phyloP scores from a whole-genome alignment of 2,113 vertebrate species.

The Heptranchias perlo region DNA sequence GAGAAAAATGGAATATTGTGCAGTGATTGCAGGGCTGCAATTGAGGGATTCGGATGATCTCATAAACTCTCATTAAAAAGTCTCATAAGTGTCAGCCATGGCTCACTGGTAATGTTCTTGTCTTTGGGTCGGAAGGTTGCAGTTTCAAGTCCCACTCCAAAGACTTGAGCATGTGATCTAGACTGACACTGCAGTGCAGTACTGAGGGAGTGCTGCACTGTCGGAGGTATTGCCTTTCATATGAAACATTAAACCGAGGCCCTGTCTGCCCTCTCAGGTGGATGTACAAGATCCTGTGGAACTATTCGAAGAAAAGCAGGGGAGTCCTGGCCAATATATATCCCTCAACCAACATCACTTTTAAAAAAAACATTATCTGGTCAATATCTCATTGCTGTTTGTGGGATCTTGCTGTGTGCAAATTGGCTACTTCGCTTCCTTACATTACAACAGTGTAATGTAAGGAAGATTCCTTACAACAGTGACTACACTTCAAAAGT shows the following conservation, averaged over 20 bases:
- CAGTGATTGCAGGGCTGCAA: neutral
- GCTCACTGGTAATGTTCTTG: neutral
- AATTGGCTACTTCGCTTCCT: too few species aligned
- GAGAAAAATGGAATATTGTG: neutral
- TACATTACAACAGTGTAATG: too few species aligned
- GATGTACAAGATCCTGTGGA: neutral
- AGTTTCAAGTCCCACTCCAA: neutral
- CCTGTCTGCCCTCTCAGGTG: neutral
- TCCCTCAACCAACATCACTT: too few species aligned
- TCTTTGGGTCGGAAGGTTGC: neutral
- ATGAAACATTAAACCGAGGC: neutral
- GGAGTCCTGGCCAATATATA: too few species aligned
- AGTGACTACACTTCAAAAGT: too few species aligned
- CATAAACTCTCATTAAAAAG: neutral
- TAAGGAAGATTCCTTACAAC: too few species aligned
- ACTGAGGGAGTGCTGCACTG: neutral
- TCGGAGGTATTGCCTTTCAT: neutral
- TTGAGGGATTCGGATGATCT: neutral
- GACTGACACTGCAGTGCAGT: neutral
- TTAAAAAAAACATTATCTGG: too few species aligned
- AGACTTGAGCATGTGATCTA: neutral
- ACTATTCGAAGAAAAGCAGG: too few species aligned
- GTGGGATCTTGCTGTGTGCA: too few species aligned
- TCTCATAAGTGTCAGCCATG: neutral
- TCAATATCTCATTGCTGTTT: too few species aligned